Conservation (phyloP, 35 echinoderm and acorn worm species). For the Lytechinus variegatus region DNA sequence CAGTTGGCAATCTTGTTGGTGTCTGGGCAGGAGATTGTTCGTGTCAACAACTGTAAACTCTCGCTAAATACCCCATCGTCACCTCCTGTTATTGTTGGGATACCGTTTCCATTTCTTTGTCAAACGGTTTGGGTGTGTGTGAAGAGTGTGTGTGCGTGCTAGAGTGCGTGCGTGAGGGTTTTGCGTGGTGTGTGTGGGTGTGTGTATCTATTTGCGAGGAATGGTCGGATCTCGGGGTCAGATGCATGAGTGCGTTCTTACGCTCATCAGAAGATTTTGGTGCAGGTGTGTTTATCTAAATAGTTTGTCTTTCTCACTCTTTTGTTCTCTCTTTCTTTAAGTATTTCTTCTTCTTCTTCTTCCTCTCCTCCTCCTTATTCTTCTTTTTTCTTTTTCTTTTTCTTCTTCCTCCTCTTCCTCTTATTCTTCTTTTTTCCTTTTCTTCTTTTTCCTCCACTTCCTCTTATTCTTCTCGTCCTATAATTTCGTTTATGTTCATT, state of each 20-base stretch:
- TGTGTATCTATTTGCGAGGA: background rate
- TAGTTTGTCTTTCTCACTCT: background rate
- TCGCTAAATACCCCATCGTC: conserved; percentile 9
- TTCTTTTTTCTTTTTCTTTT: too few relatives aligned
- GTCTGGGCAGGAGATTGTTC: background rate
- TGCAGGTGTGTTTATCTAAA: background rate
- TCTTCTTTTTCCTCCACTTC: too few relatives aligned
- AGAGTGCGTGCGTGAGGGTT: background rate
- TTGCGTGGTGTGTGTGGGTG: background rate
- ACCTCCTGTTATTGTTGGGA: background rate
- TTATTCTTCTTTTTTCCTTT: too few relatives aligned
- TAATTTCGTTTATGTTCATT: too few relatives aligned
- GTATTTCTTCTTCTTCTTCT: background rate
- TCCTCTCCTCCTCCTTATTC: too few relatives aligned
- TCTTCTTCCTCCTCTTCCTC: too few relatives aligned
- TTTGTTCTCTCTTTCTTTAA: background rate
- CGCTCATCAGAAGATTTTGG: too few relatives aligned
- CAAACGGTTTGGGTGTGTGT: background rate
- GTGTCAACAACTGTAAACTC: background rate
- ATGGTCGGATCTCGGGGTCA: too few relatives aligned
- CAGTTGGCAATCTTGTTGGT: background rate
- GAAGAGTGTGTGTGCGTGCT: background rate
- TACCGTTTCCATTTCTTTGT: background rate
- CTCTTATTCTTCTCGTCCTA: too few relatives aligned
- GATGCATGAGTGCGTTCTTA: too few relatives aligned